Conservation (phyloP, 2,797 vertebrate genomes). For the Macrochelys suwanniensis region DNA sequence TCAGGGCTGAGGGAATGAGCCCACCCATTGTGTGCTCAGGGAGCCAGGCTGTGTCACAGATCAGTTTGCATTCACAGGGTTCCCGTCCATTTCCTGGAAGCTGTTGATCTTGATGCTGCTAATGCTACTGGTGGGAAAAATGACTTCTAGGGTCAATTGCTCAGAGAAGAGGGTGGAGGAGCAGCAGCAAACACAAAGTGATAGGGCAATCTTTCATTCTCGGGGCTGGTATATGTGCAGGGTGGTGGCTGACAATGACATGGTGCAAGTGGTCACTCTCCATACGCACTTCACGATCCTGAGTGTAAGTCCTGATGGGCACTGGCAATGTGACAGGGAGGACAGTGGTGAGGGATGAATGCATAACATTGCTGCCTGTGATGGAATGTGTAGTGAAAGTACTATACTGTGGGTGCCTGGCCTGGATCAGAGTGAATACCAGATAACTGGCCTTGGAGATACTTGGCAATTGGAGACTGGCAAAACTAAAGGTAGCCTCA, state of each 20-base stretch:
- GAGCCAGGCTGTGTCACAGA: accelerated
- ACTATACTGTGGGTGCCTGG: accelerated
- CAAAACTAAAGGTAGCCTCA: too few relatives aligned
- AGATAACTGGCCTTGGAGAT: neutral
- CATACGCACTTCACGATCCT: neutral
- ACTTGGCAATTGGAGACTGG: too few relatives aligned
- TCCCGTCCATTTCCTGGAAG: neutral
- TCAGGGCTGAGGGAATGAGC: neutral
- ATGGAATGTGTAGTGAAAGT: neutral
- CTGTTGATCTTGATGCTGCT: accelerated
- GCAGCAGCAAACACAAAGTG: neutral
- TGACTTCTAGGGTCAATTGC: accelerated
- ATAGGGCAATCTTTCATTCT: accelerated
- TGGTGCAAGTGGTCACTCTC: neutral
- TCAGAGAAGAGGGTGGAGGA: too few relatives aligned
- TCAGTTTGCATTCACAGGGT: neutral
- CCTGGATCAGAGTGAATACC: neutral
- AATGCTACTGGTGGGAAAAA: neutral
- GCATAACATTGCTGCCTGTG: neutral
- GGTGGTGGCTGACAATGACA: neutral
- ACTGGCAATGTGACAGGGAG: neutral
- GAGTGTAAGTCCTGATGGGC: neutral
- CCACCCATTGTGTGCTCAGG: accelerated
- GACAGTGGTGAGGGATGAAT: neutral
- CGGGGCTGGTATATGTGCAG: neutral